Percentiles rank a stretch among this genome's conserved stretches.
These are phyloP conservation scores for Sparus aurata DNA, from an alignment of 2,797 vertebrate species.

Conservation along the genomic window DNA sequence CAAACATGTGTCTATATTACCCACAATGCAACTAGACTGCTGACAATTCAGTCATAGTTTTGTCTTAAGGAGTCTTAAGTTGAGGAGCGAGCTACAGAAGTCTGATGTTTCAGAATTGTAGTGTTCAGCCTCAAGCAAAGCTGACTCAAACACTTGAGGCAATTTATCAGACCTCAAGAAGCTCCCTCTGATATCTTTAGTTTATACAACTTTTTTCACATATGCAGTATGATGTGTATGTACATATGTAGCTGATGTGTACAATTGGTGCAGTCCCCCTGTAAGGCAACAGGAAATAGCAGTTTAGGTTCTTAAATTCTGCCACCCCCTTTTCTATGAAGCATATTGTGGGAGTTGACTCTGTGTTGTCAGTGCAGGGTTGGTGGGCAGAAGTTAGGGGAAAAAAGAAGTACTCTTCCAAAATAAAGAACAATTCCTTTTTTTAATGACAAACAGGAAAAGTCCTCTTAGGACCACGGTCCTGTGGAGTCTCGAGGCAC, in stretches of 20 bases:
- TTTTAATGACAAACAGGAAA: constrained; percentile 54
- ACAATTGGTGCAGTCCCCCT: not conserved
- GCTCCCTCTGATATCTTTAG: not conserved
- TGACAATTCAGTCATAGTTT: not conserved
- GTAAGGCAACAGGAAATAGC: constrained; percentile 10
- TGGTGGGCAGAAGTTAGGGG: constrained; percentile 57
- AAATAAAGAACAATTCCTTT: constrained; percentile 54
- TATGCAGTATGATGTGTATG: too few relatives aligned
- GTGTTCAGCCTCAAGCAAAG: not conserved
- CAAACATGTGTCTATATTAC: not conserved
- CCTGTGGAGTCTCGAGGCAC: constrained; percentile 49
- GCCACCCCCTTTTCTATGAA: constrained; percentile 15
- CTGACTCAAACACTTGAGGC: not conserved
- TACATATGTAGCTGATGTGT: too few relatives aligned
- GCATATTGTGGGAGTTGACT: constrained; percentile 46
- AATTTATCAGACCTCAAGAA: not conserved
- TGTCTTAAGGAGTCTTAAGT: not conserved
- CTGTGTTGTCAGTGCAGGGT: constrained; percentile 57
- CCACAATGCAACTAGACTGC: not conserved
- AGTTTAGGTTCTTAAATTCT: constrained; percentile 6
- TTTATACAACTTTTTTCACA: not conserved
- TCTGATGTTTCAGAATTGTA: not conserved
- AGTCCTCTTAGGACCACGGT: constrained; percentile 24
- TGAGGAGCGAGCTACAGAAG: not conserved
- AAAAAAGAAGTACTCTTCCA: constrained; percentile 33